phyloP scores from a whole-genome alignment of 2,113 vertebrate genomes.

The Tricholaema leucomelas region DNA sequence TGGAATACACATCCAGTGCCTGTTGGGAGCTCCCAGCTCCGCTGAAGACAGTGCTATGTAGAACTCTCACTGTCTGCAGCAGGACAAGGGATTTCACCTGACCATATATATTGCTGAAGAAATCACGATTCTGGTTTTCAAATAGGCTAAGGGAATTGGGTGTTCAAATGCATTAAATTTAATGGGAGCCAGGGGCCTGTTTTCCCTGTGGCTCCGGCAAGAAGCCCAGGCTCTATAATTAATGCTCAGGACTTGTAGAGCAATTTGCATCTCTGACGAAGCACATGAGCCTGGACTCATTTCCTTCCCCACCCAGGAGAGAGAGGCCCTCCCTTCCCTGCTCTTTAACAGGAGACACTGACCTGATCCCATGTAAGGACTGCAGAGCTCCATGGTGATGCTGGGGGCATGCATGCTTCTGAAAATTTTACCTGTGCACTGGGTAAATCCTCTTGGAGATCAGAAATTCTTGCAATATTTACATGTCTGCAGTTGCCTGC shows the following conservation, averaged over 20 bases:
- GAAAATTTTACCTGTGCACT: background rate
- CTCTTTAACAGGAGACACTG: background rate
- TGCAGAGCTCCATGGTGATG: background rate
- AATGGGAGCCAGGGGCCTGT: conserved; percentile 22
- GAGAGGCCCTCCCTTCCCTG: background rate
- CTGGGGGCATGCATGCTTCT: background rate
- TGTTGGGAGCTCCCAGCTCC: background rate
- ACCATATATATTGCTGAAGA: background rate
- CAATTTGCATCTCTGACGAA: conserved; percentile 47
- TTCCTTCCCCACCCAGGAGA: background rate
- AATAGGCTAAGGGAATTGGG: conserved; percentile 60
- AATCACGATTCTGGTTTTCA: conserved; percentile 37
- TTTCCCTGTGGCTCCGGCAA: background rate
- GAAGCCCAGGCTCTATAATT: conserved; percentile 51
- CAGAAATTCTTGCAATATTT: background rate
- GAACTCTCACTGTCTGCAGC: background rate
- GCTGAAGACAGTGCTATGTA: background rate
- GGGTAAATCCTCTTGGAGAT: background rate
- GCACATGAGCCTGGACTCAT: background rate
- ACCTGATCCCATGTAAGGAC: background rate
- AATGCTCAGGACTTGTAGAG: conserved; percentile 7
- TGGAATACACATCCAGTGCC: background rate
- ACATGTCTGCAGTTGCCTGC: background rate
- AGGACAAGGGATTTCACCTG: background rate
- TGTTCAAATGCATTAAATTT: conserved; percentile 58